Percentiles rank a stretch among this genome's conserved stretches.
phyloP scores from a whole-genome alignment of 2,113 vertebrate genomes.

The Serranochromis macrocephalus region DNA sequence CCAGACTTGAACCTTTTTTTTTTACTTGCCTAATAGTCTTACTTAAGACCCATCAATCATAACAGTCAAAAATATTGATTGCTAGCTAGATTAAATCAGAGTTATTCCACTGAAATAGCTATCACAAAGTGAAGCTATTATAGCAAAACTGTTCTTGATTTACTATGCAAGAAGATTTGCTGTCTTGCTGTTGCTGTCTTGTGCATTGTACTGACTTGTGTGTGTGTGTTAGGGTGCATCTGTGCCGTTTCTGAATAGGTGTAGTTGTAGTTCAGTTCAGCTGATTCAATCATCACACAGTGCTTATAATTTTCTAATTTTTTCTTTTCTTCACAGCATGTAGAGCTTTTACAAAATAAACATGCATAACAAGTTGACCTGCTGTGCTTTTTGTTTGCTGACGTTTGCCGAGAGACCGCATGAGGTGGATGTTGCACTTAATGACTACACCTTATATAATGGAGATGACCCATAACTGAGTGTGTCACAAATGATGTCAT shows the following conservation, averaged over 20 bases:
- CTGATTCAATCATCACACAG: slow-evolving; percentile 9
- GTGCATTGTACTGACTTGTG: background rate
- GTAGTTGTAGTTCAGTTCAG: background rate
- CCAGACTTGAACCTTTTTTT: slow-evolving; percentile 58
- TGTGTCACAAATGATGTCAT: slow-evolving; percentile 47
- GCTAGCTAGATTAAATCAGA: slow-evolving; percentile 69
- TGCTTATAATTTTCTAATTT: slow-evolving; percentile 24
- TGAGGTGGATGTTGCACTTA: background rate
- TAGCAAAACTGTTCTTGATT: slow-evolving; percentile 61
- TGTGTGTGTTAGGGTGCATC: background rate
- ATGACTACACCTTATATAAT: slow-evolving; percentile 30
- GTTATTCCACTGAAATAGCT: slow-evolving; percentile 64
- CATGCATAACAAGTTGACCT: background rate
- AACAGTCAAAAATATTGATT: slow-evolving; percentile 72
- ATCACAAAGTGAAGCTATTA: slow-evolving; percentile 67
- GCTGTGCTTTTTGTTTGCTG: background rate
- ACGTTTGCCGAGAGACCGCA: background rate
- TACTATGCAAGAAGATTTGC: slow-evolving; percentile 28
- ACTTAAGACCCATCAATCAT: slow-evolving; percentile 70
- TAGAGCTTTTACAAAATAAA: slow-evolving; percentile 3
- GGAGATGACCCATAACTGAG: slow-evolving; percentile 5
- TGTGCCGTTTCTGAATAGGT: background rate
- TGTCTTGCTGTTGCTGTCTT: slow-evolving; percentile 10
- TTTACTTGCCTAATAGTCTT: slow-evolving; percentile 63
- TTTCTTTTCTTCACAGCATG: background rate